phyloP scores from a whole-genome alignment of 2,888 invertebrate genomes.

The Melieria picta region DNA sequence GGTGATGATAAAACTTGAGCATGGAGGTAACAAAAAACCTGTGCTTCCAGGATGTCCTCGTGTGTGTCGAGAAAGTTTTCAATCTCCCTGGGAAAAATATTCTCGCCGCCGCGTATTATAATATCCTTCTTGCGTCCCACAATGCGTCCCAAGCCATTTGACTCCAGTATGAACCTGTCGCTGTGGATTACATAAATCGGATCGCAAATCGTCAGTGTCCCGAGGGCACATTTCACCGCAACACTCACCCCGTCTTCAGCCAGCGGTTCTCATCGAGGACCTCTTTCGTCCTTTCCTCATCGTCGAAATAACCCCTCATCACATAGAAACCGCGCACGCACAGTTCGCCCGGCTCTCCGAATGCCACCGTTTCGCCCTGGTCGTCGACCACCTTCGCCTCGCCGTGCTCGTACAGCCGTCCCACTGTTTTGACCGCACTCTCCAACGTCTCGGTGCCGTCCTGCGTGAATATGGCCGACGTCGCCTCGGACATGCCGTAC shows the following conservation, averaged over 20 bases:
- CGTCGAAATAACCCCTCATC: conserved; percentile 80
- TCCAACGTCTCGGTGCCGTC: conserved; percentile 64
- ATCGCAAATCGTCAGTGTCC: neutral
- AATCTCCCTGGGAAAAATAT: conserved; percentile 80
- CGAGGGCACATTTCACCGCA: neutral
- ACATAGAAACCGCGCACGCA: conserved; percentile 74
- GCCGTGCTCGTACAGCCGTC: conserved; percentile 67
- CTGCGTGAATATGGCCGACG: conserved; percentile 68
- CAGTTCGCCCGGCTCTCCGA: conserved; percentile 76
- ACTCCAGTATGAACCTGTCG: conserved; percentile 70
- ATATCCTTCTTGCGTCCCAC: conserved; percentile 78
- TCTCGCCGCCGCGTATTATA: conserved; percentile 80
- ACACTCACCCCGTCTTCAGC: conserved; percentile 77
- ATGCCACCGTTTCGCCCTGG: conserved; percentile 71
- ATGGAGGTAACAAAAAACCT: conserved; percentile 64
- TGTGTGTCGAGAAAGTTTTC: conserved; percentile 76
- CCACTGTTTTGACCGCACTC: conserved; percentile 67
- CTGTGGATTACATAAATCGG: conserved; percentile 35
- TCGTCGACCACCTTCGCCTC: conserved; percentile 71
- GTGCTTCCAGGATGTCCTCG: conserved; percentile 73
- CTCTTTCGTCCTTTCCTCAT: conserved; percentile 75
- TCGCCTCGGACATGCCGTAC: conserved; percentile 71
- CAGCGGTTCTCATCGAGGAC: conserved; percentile 73
- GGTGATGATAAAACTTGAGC: neutral
- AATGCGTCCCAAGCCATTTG: conserved; percentile 73